Base-by-base conservation (phyloP, 2,113 vertebrate species). In the Antigone vipio region DNA sequence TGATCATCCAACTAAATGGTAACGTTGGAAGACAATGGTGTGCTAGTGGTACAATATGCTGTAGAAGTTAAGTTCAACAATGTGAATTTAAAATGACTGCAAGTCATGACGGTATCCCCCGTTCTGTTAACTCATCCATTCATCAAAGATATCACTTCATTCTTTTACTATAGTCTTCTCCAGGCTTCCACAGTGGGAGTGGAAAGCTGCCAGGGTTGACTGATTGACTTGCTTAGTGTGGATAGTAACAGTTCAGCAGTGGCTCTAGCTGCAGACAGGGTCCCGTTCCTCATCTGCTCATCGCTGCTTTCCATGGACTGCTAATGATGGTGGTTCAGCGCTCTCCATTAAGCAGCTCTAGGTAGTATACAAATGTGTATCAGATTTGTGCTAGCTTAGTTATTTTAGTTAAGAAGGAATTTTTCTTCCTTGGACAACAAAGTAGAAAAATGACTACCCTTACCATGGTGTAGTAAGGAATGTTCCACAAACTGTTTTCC, bases 311-410 rank as follows among this genome's bases (percentile, higher is more conserved):
- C 66, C 30, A 4, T 34, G 44, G 44, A 7, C 30, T 47, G 60
- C 50, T 47, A 2, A 3, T 22, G 2, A 0, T 66, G 17, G 20
- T 80, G 59, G 5, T 23, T 68, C 47, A 12, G 34, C 42, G 55
- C 55, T 83, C 11, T 49, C 11, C 16, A 1, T 62, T 38, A n/a
- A 79, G 34, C 24, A 79, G 27, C 29, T 49, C 49, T 35, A 24
- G 40, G 32, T n/a, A n/a, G 38, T 12, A 12, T 5, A 18, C 0
- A 0, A 40, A 32, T 42, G 5, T 60, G 5, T 56, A 27, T 47
- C 5, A 1, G 5, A 30, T 79, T 64, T 62, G 47, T 74, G n/a
- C n/a, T 76, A 30, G 22, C 55, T n/a, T 59, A 38, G 42, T 55
- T 82, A 12, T 34, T 64, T 38, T 60, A 5, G 0, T 66, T 55